Evolutionary conservation across 37 sponge, comb jelly and placozoan species (phyloP).

Genomic region (Halisarca cf. caerulea): DNA sequence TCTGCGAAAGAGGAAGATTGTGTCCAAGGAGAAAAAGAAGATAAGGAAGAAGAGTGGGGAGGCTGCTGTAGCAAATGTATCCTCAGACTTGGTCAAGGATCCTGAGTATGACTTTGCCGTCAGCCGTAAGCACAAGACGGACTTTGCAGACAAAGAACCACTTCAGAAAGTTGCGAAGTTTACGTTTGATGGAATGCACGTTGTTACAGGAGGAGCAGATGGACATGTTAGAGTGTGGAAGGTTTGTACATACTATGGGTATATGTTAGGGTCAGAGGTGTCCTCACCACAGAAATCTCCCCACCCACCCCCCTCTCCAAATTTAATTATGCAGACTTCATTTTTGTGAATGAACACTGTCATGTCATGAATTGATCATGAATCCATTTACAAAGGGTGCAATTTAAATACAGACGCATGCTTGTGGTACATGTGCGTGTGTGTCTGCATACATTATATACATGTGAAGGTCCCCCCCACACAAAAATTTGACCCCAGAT

Average conservation of each 20-base stretch:
- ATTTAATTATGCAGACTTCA: too few species aligned
- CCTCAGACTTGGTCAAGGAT: neutral
- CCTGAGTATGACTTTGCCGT: neutral
- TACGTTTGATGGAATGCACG: conserved; percentile 30
- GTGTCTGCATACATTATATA: too few species aligned
- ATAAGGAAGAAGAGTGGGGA: neutral
- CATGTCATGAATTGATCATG: too few species aligned
- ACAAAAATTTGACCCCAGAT: too few species aligned
- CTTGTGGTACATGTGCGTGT: too few species aligned
- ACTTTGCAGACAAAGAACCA: conserved; percentile 32
- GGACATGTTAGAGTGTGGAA: conserved; percentile 70
- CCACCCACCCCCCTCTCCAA: too few species aligned
- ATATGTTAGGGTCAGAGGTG: too few species aligned
- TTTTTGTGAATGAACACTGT: too few species aligned
- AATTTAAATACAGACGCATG: too few species aligned
- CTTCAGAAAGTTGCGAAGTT: conserved; percentile 67
- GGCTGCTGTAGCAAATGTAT: neutral
- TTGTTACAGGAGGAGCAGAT: conserved; percentile 74
- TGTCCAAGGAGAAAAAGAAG: neutral
- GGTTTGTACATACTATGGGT: conserved; percentile 50
- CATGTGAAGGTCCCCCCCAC: too few species aligned
- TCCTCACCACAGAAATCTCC: too few species aligned
- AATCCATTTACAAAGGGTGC: too few species aligned
- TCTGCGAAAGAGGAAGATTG: neutral
- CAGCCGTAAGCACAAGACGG: conserved; percentile 27